Evolutionary conservation across 2,888 invertebrate genomes (phyloP).

Genomic region (Drepanosiphum platanoidis): DNA sequence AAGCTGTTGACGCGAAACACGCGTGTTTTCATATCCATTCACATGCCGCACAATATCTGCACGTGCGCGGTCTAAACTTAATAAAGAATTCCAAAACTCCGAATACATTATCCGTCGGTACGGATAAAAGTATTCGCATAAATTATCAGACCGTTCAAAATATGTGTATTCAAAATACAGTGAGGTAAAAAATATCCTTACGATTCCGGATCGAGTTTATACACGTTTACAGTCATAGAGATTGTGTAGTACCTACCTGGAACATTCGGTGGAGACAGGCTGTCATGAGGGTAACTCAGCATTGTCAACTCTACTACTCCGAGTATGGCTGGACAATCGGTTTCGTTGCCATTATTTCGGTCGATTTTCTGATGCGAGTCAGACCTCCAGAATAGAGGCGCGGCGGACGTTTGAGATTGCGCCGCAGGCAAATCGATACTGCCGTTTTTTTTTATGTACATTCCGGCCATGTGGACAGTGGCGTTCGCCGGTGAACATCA

Average conservation of each 20-base stretch:
- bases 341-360: too few relatives aligned
- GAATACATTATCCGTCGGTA: not conserved
- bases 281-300: not conserved
- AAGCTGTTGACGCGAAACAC: not conserved
- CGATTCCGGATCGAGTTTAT: too few relatives aligned
- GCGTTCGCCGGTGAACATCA: not conserved
- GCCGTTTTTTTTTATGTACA: conserved; percentile 16
- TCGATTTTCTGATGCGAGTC: conserved; percentile 18
- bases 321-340: not conserved
- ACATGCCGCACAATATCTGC: not conserved
- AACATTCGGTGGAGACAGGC: not conserved
- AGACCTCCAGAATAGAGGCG: not conserved
- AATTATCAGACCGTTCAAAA: not conserved
- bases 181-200: too few relatives aligned
- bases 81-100: not conserved
- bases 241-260: not conserved
- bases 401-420: not conserved
- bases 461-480: not conserved
- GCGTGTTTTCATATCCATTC: not conserved
- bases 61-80: not conserved
- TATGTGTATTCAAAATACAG: not conserved
- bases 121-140: too few relatives aligned
- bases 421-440: not conserved
- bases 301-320: conserved; percentile 6
- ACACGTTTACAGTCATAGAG: not conserved